A percentile compares a stretch with the other conserved stretches of the same genome.
These are phyloP conservation scores for Psococerastis gibbosa DNA, from an alignment of 2,888 invertebrate genomes.

Conservation along the genomic window DNA sequence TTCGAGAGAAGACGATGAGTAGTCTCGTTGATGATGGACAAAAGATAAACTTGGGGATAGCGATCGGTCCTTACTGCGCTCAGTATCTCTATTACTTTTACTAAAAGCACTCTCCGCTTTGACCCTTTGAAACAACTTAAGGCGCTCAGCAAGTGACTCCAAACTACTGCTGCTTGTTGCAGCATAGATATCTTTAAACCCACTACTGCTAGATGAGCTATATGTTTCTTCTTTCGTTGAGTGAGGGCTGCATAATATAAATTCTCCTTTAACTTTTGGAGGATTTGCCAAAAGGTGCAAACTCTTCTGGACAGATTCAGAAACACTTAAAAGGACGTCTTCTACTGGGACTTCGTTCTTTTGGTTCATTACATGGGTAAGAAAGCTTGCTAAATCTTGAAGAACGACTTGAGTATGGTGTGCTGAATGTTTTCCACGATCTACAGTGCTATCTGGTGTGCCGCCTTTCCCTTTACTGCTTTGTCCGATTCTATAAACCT, in stretches of 20 bases:
- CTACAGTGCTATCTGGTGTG: conserved; percentile 3
- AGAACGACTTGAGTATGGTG: not conserved
- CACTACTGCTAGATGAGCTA: conserved; percentile 23
- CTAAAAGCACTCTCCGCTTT: not conserved
- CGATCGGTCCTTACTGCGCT: not conserved
- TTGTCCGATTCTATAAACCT: not conserved
- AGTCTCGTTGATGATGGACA: conserved; percentile 10
- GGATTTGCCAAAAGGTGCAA: not conserved
- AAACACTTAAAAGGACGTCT: not conserved
- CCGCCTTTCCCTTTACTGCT: not conserved
- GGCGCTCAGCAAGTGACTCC: conserved; percentile 1
- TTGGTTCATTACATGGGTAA: conserved; percentile 3
- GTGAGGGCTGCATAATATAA: not conserved
- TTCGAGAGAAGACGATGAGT: conserved; percentile 15
- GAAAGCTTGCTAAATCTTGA: conserved; percentile 1
- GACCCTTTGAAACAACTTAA: conserved; percentile 1
- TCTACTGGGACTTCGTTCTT: not conserved
- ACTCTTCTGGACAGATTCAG: conserved; percentile 5
- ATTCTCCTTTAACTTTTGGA: not conserved
- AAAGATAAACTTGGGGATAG: not conserved
- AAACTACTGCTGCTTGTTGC: conserved; percentile 1
- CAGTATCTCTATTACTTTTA: not conserved
- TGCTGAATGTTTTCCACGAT: not conserved
- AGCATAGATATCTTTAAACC: conserved; percentile 23
- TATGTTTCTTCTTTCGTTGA: not conserved